Evolutionary conservation across 2,888 invertebrate species (phyloP), one percentile per base, ranked within the genome.

Genomic region (Ormia ochracea): DNA sequence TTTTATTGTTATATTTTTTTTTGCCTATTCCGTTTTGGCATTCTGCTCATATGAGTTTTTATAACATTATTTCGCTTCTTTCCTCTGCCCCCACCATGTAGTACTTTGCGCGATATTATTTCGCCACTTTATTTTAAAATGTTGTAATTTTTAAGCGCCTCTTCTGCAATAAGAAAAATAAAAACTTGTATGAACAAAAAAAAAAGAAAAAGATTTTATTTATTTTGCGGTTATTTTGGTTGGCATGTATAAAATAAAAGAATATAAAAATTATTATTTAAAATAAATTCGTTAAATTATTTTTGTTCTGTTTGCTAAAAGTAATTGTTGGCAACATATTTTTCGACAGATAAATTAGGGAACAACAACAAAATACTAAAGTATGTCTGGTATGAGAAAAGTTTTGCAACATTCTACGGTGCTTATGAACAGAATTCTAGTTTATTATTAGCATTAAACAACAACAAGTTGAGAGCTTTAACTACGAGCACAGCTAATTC

Each of bases 151-250:
- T 70, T 56, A 70, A 70, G 41, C 48, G 54, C 9, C 17, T 63
- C 38, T 38, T 28, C 31, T n/a, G 12, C 14, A 14, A 45, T 52
- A 45, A 59, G 10, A 43, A 45, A 9, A 7, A 19, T 12, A 33
- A 33, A n/a, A n/a, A n/a, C n/a, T n/a, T n/a, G n/a, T 43, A 33
- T 19, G 9, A 5, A 28, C 4, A 52, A 43, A 31, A 23, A 26
- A 50, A 19, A 7, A 33, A 52, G 17, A 21, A 45, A 38, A 69
- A n/a, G n/a, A n/a, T n/a, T 69, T 70, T 70, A 63, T 70, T 63
- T 77, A 63, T 58, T 41, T 48, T 69, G 76, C 76, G 76, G 76
- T 77, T 70, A 43, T 50, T 76, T 69, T 54, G 69, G 63, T 65
- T 74, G 74, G 45, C 48, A 65, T 65, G 76, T 63, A 54, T 45